Evolutionary conservation across 1,140 invertebrate genomes (phyloP), one percentile per base, ranked within the genome.

Genomic region (Oncopodura yosiiana): DNA sequence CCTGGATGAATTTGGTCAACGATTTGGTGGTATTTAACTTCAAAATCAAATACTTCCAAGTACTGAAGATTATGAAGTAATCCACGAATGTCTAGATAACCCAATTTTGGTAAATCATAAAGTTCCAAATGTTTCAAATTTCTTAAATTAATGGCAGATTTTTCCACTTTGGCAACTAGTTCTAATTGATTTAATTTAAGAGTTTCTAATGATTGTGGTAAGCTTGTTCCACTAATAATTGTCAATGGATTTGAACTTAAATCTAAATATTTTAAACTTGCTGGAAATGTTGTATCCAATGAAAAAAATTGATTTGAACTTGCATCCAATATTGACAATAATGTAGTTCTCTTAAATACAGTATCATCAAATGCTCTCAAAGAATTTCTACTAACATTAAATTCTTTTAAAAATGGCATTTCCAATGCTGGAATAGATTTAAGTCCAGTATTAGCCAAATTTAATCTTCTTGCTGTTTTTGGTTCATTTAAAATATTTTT

Each of bases 381-480:
- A 39, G 78, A 76, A 66, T 94, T 94, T 26, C 76, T 70, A 0
- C 86, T 89, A 6, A 93, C 66, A 71, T 93, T 90, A n/a, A 94
- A 70, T 50, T 72, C 70, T 56, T 81, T 79, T 32, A 94, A 73
- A 66, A 93, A 94, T 5, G 89, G 88, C 24, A 86, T 91, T 72
- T 93, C 90, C 18, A 94, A 67, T 8, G 64, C 48, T 16, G 72
- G 70, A 29, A 69, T 41, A 24, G 11, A 29, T 34, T 80, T 77
- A 5, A 91, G 82, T 11, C 83, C 82, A 2, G 84, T 87, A 36
- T 81, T 78, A 0, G 87, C 86, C 21, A 94, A 70, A 69, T 87
- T 89, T 9, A 94, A 70, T 39, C 81, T 78, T 43, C 87, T 69
- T 0, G 89, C 80, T 0, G 87, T 88, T 74, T 93, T 94, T 0